Evolutionary conservation across 2,797 vertebrate species (phyloP), one percentile per base, ranked within the genome.

Genomic region (Salmo trutta): DNA sequence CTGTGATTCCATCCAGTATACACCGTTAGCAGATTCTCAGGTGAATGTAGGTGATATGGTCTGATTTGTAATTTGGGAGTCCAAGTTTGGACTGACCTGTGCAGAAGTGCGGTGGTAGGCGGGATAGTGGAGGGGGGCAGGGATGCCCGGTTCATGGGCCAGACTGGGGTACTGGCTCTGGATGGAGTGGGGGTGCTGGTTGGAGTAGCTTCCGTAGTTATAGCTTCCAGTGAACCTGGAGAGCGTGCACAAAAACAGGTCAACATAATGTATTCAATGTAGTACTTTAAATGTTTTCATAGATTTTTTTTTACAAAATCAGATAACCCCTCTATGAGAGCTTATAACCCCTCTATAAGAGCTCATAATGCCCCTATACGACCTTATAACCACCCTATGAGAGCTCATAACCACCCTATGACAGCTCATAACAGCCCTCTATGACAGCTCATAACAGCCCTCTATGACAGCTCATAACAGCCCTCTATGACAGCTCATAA

Each of bases 111-210:
- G 96, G 90, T 98, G 97, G 89, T 99, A 99, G 71, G 97, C 90
- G 12, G 98, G 95, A 83, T 99, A 99, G 92, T 99, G 98, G 83
- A 99, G 95, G 0, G 98, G 97, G 64, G 95, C 93, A 17, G 97
- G 95, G 90, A 99, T 94, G 52, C 96, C 91, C 4, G 97, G 88
- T 75, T 99, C 98, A 0, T 98, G 98, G 75, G 96, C 92, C 84
- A 99, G 93, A 88, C 95, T 95, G 1, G 97, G 95, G 86, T 99
- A 99, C 90, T 99, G 98, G 90, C 95, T 96, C 95, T 98, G 97
- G 89, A 99, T 96, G 59, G 97, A 94, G 81, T 96, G 96, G 52
- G 97, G 95, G 72, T 98, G 97, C 91, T 99, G 98, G 93, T 97
- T 98, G 91, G 96, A 86, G 47, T 99, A 99, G 91, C 95, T 97